A percentile compares a stretch with the other conserved stretches of the same genome.
Evolutionary conservation across 1,140 invertebrate species (phyloP).

Genomic region (Drosophila teissieri): DNA sequence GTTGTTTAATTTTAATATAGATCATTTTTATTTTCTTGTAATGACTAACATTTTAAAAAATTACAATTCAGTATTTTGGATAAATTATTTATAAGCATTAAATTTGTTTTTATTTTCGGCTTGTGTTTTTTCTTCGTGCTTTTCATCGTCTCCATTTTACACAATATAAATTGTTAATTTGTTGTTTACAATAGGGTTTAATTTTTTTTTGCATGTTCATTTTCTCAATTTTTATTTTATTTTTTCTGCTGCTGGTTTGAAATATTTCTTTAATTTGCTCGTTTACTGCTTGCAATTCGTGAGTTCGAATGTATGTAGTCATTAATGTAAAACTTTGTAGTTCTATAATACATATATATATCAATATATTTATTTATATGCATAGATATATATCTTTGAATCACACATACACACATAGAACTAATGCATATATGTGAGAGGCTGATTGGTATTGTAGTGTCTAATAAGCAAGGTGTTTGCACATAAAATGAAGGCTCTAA

Average conservation of each 20-base stretch:
- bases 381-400: constrained; percentile 27
- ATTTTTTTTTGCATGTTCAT: constrained; percentile 78
- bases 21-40: constrained; percentile 79
- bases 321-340: constrained; percentile 74
- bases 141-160: constrained; percentile 41
- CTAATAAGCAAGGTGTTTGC: constrained; percentile 31
- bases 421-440: constrained; percentile 13
- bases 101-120: constrained; percentile 58
- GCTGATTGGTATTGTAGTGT: constrained; percentile 27
- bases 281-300: constrained; percentile 51
- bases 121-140: constrained; percentile 54
- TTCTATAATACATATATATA: constrained; percentile 55
- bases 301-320: constrained; percentile 75
- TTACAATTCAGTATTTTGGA: constrained; percentile 82
- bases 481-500: constrained; percentile 32
- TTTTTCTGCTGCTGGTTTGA: constrained; percentile 45
- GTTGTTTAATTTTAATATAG: constrained; percentile 65
- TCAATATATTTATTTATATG: constrained; percentile 23
- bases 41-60: constrained; percentile 84
- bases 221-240: constrained; percentile 72
- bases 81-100: constrained; percentile 81
- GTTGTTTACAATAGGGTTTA: constrained; percentile 72
- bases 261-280: constrained; percentile 33
- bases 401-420: constrained; percentile 12
- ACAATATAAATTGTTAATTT: constrained; percentile 73